Evolutionary conservation across 2,113 vertebrate species (phyloP).

Genomic region (Pollimyrus isidori): DNA sequence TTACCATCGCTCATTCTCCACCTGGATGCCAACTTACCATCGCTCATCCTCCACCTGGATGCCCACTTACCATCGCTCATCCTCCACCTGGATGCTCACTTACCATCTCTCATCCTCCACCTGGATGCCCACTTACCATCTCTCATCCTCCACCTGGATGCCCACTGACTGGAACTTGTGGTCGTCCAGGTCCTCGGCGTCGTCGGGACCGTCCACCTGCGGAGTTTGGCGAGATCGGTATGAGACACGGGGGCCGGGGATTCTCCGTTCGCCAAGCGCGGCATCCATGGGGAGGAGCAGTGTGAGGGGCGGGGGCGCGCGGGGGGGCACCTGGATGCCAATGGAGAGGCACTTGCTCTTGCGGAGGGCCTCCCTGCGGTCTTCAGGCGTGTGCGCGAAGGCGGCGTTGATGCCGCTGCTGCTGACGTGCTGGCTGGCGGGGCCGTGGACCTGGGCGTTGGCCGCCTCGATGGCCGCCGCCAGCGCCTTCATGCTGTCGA

Average conservation of each 20-base stretch:
- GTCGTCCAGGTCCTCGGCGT: slow-evolving; percentile 68
- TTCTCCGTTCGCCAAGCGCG: not conserved
- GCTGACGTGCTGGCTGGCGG: slow-evolving; percentile 85
- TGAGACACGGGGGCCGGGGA: not conserved
- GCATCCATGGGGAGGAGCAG: not conserved
- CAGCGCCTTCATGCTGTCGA: slow-evolving; percentile 98
- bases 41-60: too few species aligned
- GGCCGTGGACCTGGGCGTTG: slow-evolving; percentile 94
- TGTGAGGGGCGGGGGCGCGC: too few species aligned
- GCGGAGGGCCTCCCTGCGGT: slow-evolving; percentile 79
- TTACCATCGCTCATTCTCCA: not conserved
- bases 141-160: slow-evolving; percentile 91
- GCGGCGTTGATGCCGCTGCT: slow-evolving; percentile 64
- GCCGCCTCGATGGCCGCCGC: slow-evolving; percentile 97
- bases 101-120: too few species aligned
- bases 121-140: slow-evolving; percentile 68
- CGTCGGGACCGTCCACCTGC: slow-evolving; percentile 91
- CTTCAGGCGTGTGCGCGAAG: slow-evolving; percentile 55
- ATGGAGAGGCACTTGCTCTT: slow-evolving; percentile 78
- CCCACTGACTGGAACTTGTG: slow-evolving; percentile 93
- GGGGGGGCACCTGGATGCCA: slow-evolving; percentile 82
- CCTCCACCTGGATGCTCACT: too few species aligned
- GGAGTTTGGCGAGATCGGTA: not conserved
- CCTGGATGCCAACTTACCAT: too few species aligned
- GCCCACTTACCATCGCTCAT: too few species aligned